Evolutionary conservation across 2,797 vertebrate species (phyloP).

Genomic region (Oreortyx pictus): DNA sequence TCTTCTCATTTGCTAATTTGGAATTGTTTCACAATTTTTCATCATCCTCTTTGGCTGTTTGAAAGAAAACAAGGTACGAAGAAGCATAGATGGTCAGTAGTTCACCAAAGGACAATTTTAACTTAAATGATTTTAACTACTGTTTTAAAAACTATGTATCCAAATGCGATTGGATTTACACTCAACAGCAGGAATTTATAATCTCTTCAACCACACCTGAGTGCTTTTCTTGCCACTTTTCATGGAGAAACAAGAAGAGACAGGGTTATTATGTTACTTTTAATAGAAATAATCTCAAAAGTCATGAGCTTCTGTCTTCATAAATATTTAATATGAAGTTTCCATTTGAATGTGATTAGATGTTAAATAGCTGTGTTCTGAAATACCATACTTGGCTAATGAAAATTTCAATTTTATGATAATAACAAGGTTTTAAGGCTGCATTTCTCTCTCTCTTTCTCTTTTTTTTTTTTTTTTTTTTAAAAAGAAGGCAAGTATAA

Average conservation of each 20-base stretch:
- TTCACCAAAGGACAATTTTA: not conserved
- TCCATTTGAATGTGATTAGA: constrained; percentile 37
- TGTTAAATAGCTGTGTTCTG: constrained; percentile 23
- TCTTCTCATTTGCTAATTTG: not conserved
- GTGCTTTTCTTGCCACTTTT: constrained; percentile 1
- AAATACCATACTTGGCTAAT: not conserved
- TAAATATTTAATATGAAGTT: constrained; percentile 40
- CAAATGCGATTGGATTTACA: not conserved
- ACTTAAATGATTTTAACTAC: not conserved
- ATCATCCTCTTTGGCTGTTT: not conserved
- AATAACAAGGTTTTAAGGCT: not conserved
- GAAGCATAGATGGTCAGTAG: not conserved
- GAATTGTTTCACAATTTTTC: not conserved
- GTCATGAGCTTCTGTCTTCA: constrained; percentile 4
- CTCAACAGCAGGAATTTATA: not conserved
- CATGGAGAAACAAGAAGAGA: not conserved
- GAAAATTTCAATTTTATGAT: not conserved
- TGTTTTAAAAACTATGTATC: not conserved
- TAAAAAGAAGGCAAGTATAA: not conserved
- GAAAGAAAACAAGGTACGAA: not conserved
- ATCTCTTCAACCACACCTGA: not conserved
- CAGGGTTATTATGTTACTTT: constrained; percentile 17
- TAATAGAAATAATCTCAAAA: constrained; percentile 56
- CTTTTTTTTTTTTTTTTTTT: not conserved
- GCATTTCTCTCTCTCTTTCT: not conserved